Percentiles rank a stretch among this genome's conserved stretches.
Conservation (phyloP, 2,888 invertebrate genomes). For the Lasioglossum malachurum region DNA sequence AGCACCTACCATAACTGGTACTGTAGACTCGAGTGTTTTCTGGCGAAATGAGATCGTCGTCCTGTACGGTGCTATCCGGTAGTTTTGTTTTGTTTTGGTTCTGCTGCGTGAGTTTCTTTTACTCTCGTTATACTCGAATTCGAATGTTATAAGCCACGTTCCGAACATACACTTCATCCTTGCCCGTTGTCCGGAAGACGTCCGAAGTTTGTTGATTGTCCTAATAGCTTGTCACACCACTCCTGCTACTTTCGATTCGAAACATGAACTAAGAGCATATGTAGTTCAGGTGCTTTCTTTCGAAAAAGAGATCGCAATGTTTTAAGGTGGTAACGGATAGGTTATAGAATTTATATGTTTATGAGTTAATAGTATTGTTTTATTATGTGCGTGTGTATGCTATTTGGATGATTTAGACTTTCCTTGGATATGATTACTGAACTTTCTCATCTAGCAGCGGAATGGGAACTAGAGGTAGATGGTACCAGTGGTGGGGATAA, state of each 20-base stretch:
- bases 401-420: constrained; percentile 27
- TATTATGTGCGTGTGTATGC: not conserved
- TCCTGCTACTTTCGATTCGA: no score
- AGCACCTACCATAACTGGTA: not conserved
- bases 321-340: not conserved
- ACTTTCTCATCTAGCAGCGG: constrained; percentile 61
- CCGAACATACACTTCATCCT: no score
- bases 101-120: no score
- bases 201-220: no score
- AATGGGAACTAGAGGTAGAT: constrained; percentile 45
- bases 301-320: not conserved
- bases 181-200: no score
- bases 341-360: not conserved
- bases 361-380: not conserved
- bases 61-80: no score
- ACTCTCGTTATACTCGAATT: no score
- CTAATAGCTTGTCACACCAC: no score
- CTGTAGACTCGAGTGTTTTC: not conserved
- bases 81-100: no score
- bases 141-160: no score
- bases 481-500: constrained; percentile 59
- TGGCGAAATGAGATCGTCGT: no score
- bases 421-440: constrained; percentile 51
- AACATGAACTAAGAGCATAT: not conserved
- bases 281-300: not conserved